These are phyloP conservation scores for Tupaia chinensis DNA, from an alignment of 2,113 vertebrate species.

Conservation along the genomic window DNA sequence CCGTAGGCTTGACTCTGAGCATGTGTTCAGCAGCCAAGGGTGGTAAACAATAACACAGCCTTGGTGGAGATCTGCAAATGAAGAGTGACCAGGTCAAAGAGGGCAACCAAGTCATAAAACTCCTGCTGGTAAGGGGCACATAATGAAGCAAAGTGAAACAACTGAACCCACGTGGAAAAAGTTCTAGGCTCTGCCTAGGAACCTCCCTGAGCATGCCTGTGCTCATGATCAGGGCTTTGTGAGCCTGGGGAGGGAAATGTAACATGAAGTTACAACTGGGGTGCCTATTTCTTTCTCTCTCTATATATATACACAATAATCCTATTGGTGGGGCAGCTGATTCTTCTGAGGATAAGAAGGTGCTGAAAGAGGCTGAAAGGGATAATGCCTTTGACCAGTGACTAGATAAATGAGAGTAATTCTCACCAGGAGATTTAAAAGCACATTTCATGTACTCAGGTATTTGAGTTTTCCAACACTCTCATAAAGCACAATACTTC, in stretches of 20 bases:
- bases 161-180: too few species aligned
- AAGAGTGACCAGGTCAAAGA: neutral
- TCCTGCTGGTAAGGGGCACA: too few species aligned
- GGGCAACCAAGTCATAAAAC: neutral
- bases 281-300: too few species aligned
- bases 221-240: too few species aligned
- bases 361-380: neutral
- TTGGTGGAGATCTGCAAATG: neutral
- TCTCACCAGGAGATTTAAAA: neutral
- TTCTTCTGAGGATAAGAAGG: neutral
- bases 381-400: neutral
- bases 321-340: neutral
- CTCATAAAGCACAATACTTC: neutral
- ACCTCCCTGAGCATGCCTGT: too few species aligned
- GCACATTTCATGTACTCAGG: accelerated
- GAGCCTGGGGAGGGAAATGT: too few species aligned
- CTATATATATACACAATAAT: too few species aligned
- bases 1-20: neutral
- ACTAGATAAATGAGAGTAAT: neutral
- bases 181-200: too few species aligned
- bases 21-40: neutral
- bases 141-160: too few species aligned
- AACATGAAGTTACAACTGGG: too few species aligned
- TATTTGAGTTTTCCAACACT: neutral
- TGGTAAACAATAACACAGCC: neutral